A percentile compares a stretch with the other conserved stretches of the same genome.
phyloP scores from a whole-genome alignment of 2,888 invertebrate species.

The Argyresthia goedartella region DNA sequence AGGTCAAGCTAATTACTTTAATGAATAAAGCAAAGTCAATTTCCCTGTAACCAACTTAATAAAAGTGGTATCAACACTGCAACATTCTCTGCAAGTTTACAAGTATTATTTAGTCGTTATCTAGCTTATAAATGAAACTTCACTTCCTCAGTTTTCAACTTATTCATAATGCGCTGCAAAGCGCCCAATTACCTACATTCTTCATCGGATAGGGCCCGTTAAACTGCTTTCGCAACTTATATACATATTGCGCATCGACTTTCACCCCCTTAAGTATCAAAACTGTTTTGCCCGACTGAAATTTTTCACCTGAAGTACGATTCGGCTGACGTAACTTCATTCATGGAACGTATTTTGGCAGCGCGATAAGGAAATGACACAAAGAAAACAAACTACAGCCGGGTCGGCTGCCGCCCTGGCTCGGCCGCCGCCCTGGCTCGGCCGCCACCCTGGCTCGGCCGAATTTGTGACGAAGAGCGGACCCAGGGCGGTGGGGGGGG shows the following conservation, averaged over 20 bases:
- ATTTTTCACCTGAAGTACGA: constrained; percentile 63
- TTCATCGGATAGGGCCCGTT: too few relatives aligned
- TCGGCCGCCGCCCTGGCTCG: constrained; percentile 22
- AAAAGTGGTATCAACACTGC: too few relatives aligned
- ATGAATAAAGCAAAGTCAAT: too few relatives aligned
- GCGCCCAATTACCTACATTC: too few relatives aligned
- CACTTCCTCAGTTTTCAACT: too few relatives aligned
- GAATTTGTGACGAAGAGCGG: constrained; percentile 41
- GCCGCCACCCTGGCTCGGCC: constrained; percentile 22
- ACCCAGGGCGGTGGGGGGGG: background rate
- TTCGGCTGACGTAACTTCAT: constrained; percentile 59
- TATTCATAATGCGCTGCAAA: too few relatives aligned
- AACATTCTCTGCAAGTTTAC: too few relatives aligned
- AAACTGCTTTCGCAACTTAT: too few relatives aligned
- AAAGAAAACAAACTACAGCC: constrained; percentile 68
- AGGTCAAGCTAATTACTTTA: too few relatives aligned
- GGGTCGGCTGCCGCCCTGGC: constrained; percentile 14
- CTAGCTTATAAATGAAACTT: background rate
- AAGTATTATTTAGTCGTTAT: background rate
- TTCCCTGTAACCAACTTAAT: too few relatives aligned
- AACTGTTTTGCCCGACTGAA: constrained; percentile 27
- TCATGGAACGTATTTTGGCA: constrained; percentile 68
- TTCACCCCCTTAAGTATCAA: constrained; percentile 29
- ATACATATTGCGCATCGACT: too few relatives aligned
- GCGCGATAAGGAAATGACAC: constrained; percentile 70